Evolutionary conservation across 2,888 invertebrate species (phyloP), one percentile per base, ranked within the genome.

Genomic region (Cataglyphis rosenhaueri): DNA sequence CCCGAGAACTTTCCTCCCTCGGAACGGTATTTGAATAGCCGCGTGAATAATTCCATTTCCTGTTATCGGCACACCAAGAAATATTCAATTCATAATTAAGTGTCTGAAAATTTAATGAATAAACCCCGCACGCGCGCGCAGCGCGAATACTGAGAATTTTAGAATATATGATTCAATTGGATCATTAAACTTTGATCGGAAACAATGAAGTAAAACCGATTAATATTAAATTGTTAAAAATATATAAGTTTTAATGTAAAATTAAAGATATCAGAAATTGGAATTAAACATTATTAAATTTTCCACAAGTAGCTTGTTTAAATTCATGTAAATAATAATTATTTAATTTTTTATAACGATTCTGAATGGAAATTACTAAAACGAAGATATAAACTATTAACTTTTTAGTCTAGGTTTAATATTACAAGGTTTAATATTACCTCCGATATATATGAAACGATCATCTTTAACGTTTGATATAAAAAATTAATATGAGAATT

Each of bases 11-110:
- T 78, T 21, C 44, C 32, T 12, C 15, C 57, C 73, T 12, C 10
- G 35, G 41, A 78, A 44, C 25, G 21, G 9, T 48, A 29, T 18
- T 9, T 29, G 32, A 32, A 35, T 9, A 38, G 32, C 8, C n/a
- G 21, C 78, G 21, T n/a, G 29, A 41, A 76, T 70, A n/a, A 76
- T 66, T 76, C n/a, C 25, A 9, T 9, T 25, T 18, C 3, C 48
- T n/a, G 8, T 64, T 21, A 64, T 38, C n/a, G 64, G 9, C 2
- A 35, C 18, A 35, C 15, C 21, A 38, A 55, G 1, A 57, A 29
- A 18, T n/a, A 41, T 71, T 57, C 4, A n/a, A 59, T 41, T 73
- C 18, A n/a, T 41, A 73, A 41, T 73, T 48, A 48, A 32, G 61
- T 15, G 6, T 61, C 25, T 15, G 9, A 57, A 10, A 25, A 29